A percentile compares a stretch with the other conserved stretches of the same genome.
Evolutionary conservation across 2,113 vertebrate species (phyloP).

Genomic region (Halcyon malimbica): DNA sequence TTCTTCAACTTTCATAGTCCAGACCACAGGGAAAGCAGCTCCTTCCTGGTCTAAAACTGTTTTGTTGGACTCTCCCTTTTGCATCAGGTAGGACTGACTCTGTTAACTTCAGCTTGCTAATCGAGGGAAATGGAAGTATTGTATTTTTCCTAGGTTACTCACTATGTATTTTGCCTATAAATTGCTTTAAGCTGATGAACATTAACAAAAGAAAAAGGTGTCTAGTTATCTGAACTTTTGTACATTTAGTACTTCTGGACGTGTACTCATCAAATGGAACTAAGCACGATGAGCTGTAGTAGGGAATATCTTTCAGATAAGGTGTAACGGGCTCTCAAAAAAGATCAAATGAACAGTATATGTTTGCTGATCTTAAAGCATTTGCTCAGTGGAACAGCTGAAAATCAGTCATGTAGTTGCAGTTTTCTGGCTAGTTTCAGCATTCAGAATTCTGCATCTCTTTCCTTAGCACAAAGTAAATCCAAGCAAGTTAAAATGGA

Average conservation of each 20-base stretch:
- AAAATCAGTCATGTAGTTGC: background rate
- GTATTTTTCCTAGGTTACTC: background rate
- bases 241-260: background rate
- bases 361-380: background rate
- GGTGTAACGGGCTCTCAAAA: background rate
- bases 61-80: conserved; percentile 34
- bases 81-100: conserved; percentile 57
- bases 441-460: background rate
- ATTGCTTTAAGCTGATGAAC: background rate
- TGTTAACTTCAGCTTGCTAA: conserved; percentile 11
- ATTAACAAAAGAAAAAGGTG: background rate
- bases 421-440: background rate
- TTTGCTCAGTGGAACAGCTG: background rate
- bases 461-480: background rate
- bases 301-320: background rate
- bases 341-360: background rate
- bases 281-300: background rate
- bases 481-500: background rate
- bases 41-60: conserved; percentile 11
- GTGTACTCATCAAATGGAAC: background rate
- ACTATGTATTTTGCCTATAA: background rate
- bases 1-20: conserved; percentile 38
- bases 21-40: conserved; percentile 30
- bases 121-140: background rate
- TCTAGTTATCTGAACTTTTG: background rate